These are phyloP conservation scores for Lasiurus cinereus DNA, from an alignment of 2,113 vertebrate species.

Conservation along the genomic window DNA sequence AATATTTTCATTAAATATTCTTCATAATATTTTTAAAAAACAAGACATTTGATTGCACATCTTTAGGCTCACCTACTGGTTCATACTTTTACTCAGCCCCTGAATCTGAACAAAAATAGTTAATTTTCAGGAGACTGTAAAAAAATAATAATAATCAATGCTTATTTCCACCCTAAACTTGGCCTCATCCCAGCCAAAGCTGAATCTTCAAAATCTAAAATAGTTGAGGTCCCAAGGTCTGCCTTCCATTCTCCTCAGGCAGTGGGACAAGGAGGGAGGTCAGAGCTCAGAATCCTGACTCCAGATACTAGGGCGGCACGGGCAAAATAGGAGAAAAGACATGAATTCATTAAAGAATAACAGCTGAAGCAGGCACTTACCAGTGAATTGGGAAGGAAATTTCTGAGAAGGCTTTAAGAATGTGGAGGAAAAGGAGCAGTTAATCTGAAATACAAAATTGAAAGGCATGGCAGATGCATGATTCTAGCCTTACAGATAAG, in stretches of 20 bases:
- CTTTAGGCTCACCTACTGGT: not conserved
- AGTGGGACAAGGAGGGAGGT: slow-evolving; percentile 44
- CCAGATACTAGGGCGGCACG: not conserved
- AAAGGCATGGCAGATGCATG: slow-evolving; percentile 67
- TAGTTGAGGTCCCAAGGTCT: slow-evolving; percentile 1
- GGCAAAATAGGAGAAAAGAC: slow-evolving; percentile 55
- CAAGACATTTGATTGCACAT: not conserved
- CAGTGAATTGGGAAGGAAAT: slow-evolving; percentile 61
- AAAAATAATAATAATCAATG: not conserved
- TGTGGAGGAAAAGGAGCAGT: slow-evolving; percentile 55
- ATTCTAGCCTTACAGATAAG: slow-evolving; percentile 71
- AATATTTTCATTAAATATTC: not conserved
- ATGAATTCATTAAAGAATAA: slow-evolving; percentile 56
- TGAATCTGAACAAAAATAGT: not conserved
- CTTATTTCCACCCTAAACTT: not conserved
- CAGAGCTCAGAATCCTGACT: slow-evolving; percentile 65
- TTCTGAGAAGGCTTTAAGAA: slow-evolving; percentile 66
- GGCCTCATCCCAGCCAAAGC: not conserved
- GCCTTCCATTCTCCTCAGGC: not conserved
- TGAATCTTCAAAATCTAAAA: slow-evolving; percentile 48
- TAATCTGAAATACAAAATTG: slow-evolving; percentile 73
- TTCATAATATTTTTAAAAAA: not conserved
- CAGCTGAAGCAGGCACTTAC: slow-evolving; percentile 22
- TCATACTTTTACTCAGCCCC: not conserved
- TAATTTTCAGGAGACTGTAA: slow-evolving; percentile 25